Conservation (phyloP, 2,888 invertebrate genomes). For the Chloroclystis v-ata region DNA sequence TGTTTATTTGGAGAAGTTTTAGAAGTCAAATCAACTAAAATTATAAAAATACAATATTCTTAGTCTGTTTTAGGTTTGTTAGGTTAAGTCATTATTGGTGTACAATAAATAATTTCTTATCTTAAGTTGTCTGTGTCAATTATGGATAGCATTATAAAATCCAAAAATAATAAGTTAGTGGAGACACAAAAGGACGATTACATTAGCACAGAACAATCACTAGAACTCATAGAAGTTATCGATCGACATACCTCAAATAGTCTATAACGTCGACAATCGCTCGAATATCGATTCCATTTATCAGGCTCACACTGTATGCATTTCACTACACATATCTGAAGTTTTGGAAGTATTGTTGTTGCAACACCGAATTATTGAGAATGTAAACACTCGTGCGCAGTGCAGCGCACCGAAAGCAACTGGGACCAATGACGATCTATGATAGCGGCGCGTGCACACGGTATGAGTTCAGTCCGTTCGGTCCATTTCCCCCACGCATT, state of each 20-base stretch:
- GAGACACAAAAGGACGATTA: no score
- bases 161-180: no score
- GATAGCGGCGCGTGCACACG: constrained; percentile 71
- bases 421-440: constrained; percentile 73
- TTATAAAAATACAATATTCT: no score
- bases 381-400: constrained; percentile 63
- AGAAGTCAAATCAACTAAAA: no score
- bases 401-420: constrained; percentile 74
- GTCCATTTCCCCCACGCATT: constrained; percentile 77
- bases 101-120: no score
- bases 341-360: constrained; percentile 37
- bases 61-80: no score
- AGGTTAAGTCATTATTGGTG: no score
- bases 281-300: constrained; percentile 41
- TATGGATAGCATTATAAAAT: no score
- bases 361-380: constrained; percentile 50
- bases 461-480: constrained; percentile 69
- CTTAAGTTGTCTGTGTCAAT: no score
- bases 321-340: constrained; percentile 35
- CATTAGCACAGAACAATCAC: neutral
- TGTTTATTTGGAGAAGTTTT: no score
- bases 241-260: constrained; percentile 28
- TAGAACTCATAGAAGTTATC: constrained; percentile 8
- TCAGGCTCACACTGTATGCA: constrained; percentile 31
- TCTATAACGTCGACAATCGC: constrained; percentile 21